Percentiles rank a stretch among this genome's conserved stretches.
Evolutionary conservation across 2,888 invertebrate species (phyloP).

Genomic region (Eilema depressum): DNA sequence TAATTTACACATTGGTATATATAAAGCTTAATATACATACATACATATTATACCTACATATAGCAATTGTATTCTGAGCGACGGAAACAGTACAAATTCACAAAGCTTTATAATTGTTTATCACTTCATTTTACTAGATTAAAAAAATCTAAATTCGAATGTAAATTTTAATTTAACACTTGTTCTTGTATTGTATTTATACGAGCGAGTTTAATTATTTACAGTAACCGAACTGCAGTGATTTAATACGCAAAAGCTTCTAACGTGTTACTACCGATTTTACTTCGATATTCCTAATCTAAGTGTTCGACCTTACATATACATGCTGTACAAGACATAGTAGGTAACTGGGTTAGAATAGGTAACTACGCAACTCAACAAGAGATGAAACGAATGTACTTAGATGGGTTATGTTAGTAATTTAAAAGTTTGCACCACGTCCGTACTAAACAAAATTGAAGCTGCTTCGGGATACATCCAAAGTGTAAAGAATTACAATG

Average conservation of each 20-base stretch:
- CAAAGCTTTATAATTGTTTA: constrained; percentile 26
- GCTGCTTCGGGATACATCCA: constrained; percentile 31
- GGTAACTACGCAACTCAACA: constrained; percentile 49
- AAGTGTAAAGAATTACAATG: constrained; percentile 44
- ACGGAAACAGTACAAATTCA: constrained; percentile 37
- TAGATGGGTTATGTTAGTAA: constrained; percentile 37
- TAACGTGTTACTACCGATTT: constrained; percentile 42
- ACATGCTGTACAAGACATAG: constrained; percentile 49
- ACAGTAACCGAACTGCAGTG: constrained; percentile 42
- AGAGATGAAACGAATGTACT: constrained; percentile 46
- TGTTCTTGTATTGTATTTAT: constrained; percentile 18
- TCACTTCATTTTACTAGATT: constrained; percentile 31
- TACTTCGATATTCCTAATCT: constrained; percentile 43
- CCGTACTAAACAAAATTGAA: constrained; percentile 41
- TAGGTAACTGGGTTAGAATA: constrained; percentile 43
- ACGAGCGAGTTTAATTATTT: constrained; percentile 45
- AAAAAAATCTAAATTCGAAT: constrained; percentile 29
- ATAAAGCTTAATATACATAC: constrained; percentile 32
- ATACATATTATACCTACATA: constrained; percentile 17
- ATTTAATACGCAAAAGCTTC: constrained; percentile 49
- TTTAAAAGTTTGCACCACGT: constrained; percentile 54
- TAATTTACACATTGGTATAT: constrained; percentile 25
- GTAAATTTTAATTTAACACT: constrained; percentile 20
- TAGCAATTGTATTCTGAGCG: constrained; percentile 35
- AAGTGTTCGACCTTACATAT: constrained; percentile 43